Evolutionary conservation across 2,888 invertebrate species (phyloP), one percentile per base, ranked within the genome.

Genomic region (Melinaea menophilus): DNA sequence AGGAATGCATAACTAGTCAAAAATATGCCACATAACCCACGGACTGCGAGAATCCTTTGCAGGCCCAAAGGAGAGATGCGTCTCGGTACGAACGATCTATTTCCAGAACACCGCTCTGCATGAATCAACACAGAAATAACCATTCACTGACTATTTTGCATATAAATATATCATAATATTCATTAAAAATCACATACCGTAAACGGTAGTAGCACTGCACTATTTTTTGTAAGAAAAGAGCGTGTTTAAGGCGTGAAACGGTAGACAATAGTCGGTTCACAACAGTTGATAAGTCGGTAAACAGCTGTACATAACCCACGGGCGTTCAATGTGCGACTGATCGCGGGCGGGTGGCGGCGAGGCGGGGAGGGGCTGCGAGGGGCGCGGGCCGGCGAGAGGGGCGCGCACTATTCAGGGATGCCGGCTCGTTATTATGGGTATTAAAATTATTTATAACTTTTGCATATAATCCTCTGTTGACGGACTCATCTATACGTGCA

Each of bases 91-190:
- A 80, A 79, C 83, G 79, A 80, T 89, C 90, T 90, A 90, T 90
- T 90, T 90, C 86, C 88, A 89, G 90, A 87, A 83, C 86, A 80
- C 81, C 84, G 86, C 90, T 83, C 85, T 84, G 88, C 88, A 88
- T 88, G 88, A 90, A 90, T 90, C 90, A 89, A 90, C 90, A 88
- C 90, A 85, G 79, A 90, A 90, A 90, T 90, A 90, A 90, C 89
- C 88, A 88, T 90, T 88, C 89, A 89, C 85, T 81, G 84, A 83
- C 79, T 77, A 75, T 81, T 82, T 72, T 83, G 82, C 84, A 87
- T 84, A 85, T 84, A 83, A 84, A 80, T 63, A 79, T 81, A 78
- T 77, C 79, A 79, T 79, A 84, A 84, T 79, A 81, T 81, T 81
- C 72, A 78, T 75, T 79, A 57, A 77, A 77, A 82, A 77, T 75